Conservation (phyloP, 2,113 vertebrate species). For the Empidonax alnorum region DNA sequence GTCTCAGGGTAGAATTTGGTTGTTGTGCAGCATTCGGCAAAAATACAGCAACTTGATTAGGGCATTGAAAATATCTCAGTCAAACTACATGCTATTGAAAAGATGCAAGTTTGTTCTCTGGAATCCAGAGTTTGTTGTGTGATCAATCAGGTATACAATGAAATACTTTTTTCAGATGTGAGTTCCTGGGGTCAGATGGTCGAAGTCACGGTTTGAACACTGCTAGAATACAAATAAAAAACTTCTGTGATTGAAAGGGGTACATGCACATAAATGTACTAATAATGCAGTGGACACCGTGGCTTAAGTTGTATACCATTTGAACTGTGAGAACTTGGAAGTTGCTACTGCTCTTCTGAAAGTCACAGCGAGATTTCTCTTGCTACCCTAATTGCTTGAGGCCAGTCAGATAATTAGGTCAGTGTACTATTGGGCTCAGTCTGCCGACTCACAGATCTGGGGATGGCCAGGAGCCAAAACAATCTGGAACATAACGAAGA, state of each 20-base stretch:
- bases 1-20: not conserved
- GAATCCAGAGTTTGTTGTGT: not conserved
- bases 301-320: not conserved
- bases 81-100: not conserved
- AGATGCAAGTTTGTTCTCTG: not conserved
- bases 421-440: not conserved
- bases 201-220: not conserved
- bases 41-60: not conserved
- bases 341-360: not conserved
- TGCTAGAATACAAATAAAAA: not conserved
- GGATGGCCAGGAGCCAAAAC: not conserved
- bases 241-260: not conserved
- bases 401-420: not conserved
- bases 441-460: not conserved
- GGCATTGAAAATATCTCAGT: not conserved
- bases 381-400: conserved; percentile 1
- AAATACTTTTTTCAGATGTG: not conserved
- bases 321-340: not conserved
- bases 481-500: not conserved
- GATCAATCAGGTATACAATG: not conserved
- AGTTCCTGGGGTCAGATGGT: not conserved
- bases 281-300: not conserved
- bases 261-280: not conserved
- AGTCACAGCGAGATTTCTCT: not conserved
- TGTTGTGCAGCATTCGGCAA: not conserved